Evolutionary conservation across 2,888 invertebrate species (phyloP).

Genomic region (Macrophya alboannulata): DNA sequence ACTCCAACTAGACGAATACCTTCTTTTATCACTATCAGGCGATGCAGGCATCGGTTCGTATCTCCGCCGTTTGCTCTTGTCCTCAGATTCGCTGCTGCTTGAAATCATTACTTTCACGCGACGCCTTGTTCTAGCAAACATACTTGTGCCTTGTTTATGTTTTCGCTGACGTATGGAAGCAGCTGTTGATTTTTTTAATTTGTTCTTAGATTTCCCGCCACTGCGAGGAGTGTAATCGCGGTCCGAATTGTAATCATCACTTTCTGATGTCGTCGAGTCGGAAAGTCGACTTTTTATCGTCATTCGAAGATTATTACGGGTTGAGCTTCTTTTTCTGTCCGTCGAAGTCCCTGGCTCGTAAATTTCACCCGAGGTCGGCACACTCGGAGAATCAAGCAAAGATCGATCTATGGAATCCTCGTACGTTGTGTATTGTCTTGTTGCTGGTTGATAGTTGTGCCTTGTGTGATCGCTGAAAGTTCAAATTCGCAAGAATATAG

Average conservation of each 20-base stretch:
- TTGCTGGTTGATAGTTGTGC: not conserved
- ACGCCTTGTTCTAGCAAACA: conserved; percentile 7
- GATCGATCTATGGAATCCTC: conserved; percentile 25
- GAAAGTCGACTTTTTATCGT: conserved; percentile 55
- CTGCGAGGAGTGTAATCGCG: conserved; percentile 64
- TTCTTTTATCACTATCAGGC: conserved; percentile 56
- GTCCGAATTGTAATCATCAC: conserved; percentile 65
- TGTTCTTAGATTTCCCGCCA: conserved; percentile 18
- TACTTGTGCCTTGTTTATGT: not conserved
- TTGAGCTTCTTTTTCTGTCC: conserved; percentile 41
- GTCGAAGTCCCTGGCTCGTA: conserved; percentile 48
- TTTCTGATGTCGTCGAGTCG: conserved; percentile 50
- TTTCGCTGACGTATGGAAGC: not conserved
- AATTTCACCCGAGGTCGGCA: conserved; percentile 37
- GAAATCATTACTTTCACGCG: conserved; percentile 31
- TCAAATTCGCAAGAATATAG: not conserved
- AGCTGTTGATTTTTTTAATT: conserved; percentile 14
- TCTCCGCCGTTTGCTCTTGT: not conserved
- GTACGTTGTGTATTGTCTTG: conserved; percentile 14
- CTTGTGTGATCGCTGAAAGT: conserved; percentile 34
- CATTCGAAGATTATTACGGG: conserved; percentile 50
- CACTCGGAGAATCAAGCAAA: conserved; percentile 46
- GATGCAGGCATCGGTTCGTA: not conserved
- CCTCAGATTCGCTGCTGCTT: conserved; percentile 54
- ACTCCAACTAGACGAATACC: conserved; percentile 62